Evolutionary conservation across 1,140 invertebrate genomes (phyloP), one percentile per base, ranked within the genome.

Genomic region (Eumeta japonica): DNA sequence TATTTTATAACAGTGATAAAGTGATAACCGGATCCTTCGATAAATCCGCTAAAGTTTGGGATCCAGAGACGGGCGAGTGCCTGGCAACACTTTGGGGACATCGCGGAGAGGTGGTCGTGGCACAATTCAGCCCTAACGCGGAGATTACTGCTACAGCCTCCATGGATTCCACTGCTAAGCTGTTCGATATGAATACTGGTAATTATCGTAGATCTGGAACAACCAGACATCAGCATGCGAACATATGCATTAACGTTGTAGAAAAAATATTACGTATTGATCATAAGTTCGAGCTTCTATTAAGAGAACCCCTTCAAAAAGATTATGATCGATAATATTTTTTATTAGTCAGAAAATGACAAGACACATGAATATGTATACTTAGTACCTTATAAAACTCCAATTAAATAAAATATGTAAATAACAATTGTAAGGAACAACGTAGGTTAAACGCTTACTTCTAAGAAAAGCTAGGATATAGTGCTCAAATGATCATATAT

Each of bases 1-100:
- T 30, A 17, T 16, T 28, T 29, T 34, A 41, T 73, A 67, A 33
- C 55, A 90, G 87, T 31, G 83, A 89, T 52, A 83, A 83, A 64
- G 83, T 89, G 11, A 66, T 87, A 16, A 90, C 88, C 0, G 86
- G 85, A 18, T 89, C 87, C 0, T 91, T 91, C 62, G 89, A 91
- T 62, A 87, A 85, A 59, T 88, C 87, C 0, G 84, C 83, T 15
- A 83, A 79, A 46, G 63, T 91, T 32, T 90, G 88, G 88, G 78
- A 79, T 39, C 66, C 81, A 1, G 74, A 73, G 36, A 83, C 77
- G 1, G 88, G 84, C 0, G 81, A 85, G 35, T 88, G 84, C 52
- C 65, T 84, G 15, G 68, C 81, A 36, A 88, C 82, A 0, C 77
- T 88, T 41, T 80, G 80, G 73, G 88, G 89, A 1, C 88, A 91